A percentile compares a stretch with the other conserved stretches of the same genome.
Evolutionary conservation across 1,140 invertebrate species (phyloP).

Genomic region (Eueides isabella): DNA sequence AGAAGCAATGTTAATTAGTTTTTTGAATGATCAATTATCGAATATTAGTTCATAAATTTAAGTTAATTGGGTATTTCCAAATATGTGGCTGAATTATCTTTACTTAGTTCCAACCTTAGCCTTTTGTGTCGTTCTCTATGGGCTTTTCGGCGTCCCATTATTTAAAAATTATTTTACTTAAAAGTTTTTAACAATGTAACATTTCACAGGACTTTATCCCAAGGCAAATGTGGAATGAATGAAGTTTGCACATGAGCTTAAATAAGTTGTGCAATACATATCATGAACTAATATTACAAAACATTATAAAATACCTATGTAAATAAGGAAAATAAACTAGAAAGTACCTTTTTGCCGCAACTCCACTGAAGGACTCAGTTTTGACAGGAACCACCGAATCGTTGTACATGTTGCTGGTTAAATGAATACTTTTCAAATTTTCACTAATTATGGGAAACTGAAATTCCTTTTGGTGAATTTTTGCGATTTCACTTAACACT

Average conservation of each 20-base stretch:
- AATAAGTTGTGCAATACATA: conserved; percentile 25
- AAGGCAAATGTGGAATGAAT: neutral
- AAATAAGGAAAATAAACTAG: conserved; percentile 16
- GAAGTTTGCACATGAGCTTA: neutral
- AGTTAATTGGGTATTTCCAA: neutral
- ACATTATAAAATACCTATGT: conserved; percentile 10
- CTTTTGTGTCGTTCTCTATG: neutral
- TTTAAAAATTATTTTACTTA: neutral
- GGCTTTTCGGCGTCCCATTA: neutral
- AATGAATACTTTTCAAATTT: conserved; percentile 66
- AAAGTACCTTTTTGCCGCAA: conserved; percentile 72
- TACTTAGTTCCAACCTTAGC: neutral
- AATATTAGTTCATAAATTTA: neutral
- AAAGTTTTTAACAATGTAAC: neutral
- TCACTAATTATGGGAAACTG: conserved; percentile 67
- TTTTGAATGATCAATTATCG: conserved; percentile 1
- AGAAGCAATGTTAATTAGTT: conserved; percentile 2
- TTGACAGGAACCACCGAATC: conserved; percentile 72
- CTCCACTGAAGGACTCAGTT: conserved; percentile 69
- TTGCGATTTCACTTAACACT: conserved; percentile 62
- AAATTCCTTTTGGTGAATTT: conserved; percentile 51
- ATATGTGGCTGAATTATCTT: neutral
- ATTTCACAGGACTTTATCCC: neutral
- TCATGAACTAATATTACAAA: neutral
- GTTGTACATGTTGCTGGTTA: conserved; percentile 70